These are phyloP conservation scores for Hirundichthys speculiger DNA, from an alignment of 2,113 vertebrate species.

Conservation along the genomic window DNA sequence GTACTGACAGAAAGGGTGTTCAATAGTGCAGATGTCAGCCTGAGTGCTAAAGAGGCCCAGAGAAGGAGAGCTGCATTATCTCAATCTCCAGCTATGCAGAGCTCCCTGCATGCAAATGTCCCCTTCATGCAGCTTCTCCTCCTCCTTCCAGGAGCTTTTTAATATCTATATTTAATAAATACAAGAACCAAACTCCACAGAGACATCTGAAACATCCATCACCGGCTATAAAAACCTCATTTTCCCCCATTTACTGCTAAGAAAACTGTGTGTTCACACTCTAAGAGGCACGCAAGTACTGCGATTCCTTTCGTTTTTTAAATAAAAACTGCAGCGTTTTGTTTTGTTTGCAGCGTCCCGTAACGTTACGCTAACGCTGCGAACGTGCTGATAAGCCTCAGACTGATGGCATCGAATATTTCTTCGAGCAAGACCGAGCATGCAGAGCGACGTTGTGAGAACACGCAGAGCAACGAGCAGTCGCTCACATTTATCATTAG, in stretches of 20 bases:
- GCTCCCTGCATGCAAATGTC: constrained; percentile 36
- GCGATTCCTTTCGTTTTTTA: background rate
- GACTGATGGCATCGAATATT: constrained; percentile 38
- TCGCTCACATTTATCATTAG: constrained; percentile 41
- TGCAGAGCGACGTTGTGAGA: constrained; percentile 37
- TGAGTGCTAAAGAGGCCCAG: constrained; percentile 69
- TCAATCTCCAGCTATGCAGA: constrained; percentile 74
- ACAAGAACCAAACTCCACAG: background rate
- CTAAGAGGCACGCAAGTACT: background rate
- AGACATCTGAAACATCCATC: background rate
- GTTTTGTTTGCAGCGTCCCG: background rate
- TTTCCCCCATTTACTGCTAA: background rate
- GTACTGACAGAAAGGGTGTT: constrained; percentile 50
- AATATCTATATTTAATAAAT: background rate
- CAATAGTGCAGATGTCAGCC: constrained; percentile 72
- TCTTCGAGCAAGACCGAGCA: constrained; percentile 56
- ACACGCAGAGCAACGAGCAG: constrained; percentile 45
- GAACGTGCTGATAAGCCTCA: constrained; percentile 10
- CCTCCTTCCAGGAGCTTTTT: constrained; percentile 4
- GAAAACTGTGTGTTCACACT: background rate
- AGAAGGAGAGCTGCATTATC: constrained; percentile 77
- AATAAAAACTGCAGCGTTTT: background rate
- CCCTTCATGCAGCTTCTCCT: constrained; percentile 9
- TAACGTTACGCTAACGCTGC: background rate
- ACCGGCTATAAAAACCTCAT: background rate